Base-by-base conservation (phyloP, 30 jellyfish, hydroid and myxozoan species). In the Nemopilema nomurai region DNA sequence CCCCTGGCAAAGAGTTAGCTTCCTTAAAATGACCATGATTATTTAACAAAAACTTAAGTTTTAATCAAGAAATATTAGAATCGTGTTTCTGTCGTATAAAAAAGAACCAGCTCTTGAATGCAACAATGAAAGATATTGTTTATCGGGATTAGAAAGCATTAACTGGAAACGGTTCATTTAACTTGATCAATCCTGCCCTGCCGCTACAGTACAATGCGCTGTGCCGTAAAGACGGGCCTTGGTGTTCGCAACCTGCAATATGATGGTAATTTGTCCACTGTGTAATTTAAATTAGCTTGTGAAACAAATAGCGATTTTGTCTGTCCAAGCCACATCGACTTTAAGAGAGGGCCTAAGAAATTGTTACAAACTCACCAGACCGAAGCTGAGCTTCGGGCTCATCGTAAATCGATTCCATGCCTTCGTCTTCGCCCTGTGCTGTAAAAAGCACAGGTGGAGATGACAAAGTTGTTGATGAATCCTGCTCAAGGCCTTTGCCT, bases 361-460 rank as follows among this genome's bases (percentile, higher is more conserved):
- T 70, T 20, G 0, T 9, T 22, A 28, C 17, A 20, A 18, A 20
- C 92, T 69, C 71, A 92, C 98, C 96, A 67, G 99, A 90, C 71
- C 99, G 88, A 22, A 94, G 80, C 51, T 51, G 91, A 19, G 87
- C 87, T 70, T 90, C 99, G 17, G 99, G 99, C 49, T 89, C 97
- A 41, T 94, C 97, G 73, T 94, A 89, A 51, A 90, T 75, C 71
- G 88, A 85, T 65, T 94, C 99, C 80, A 62, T 68, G 62, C 18
- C 19, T 18, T 64, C 73, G 80, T 91, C 98, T 16, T 69, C 77
- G 49, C 70, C 82, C 49, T 73, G 84, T 41, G 9, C 57, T 13
- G 57, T 3, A 41, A 6, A 41, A 41, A 13, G 57, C 13, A 41
- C 57, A 13, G 57, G 57, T 19, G 94, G 89, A 26, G 89, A 76